Evolutionary conservation across 2,113 vertebrate species (phyloP).

Genomic region (Murina feae): DNA sequence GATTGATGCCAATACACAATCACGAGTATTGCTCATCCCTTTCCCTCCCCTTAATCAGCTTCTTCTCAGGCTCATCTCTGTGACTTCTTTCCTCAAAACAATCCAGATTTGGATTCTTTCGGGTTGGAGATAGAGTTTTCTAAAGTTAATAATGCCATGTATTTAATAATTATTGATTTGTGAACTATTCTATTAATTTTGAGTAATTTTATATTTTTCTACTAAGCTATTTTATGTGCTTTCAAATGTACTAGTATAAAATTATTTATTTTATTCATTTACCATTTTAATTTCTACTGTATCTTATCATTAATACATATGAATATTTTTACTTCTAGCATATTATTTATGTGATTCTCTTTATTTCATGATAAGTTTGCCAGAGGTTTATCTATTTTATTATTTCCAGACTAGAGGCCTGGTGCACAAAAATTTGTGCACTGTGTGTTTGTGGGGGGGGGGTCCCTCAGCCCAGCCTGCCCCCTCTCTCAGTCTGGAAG

Average conservation of each 20-base stretch:
- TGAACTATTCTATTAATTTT: constrained; percentile 6
- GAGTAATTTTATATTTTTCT: neutral
- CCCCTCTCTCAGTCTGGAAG: too few species aligned
- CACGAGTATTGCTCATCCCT: neutral
- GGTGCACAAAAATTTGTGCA: too few species aligned
- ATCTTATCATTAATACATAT: neutral
- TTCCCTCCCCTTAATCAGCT: neutral
- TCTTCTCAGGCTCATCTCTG: neutral
- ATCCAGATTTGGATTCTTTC: neutral
- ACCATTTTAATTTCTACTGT: neutral
- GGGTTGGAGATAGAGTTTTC: neutral
- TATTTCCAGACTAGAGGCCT: too few species aligned
- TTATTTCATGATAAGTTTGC: neutral
- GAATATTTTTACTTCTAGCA: neutral
- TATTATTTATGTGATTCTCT: neutral
- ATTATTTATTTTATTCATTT: neutral
- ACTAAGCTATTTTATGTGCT: neutral
- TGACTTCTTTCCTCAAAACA: neutral
- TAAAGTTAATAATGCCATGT: neutral
- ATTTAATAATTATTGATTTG: neutral
- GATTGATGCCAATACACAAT: neutral
- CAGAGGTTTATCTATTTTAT: neutral
- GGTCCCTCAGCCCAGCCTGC: too few species aligned
- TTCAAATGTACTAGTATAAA: neutral
- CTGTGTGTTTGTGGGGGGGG: too few species aligned